Evolutionary conservation across 2,797 vertebrate species (phyloP), one percentile per base, ranked within the genome.

Genomic region (Meriones psammophilus): DNA sequence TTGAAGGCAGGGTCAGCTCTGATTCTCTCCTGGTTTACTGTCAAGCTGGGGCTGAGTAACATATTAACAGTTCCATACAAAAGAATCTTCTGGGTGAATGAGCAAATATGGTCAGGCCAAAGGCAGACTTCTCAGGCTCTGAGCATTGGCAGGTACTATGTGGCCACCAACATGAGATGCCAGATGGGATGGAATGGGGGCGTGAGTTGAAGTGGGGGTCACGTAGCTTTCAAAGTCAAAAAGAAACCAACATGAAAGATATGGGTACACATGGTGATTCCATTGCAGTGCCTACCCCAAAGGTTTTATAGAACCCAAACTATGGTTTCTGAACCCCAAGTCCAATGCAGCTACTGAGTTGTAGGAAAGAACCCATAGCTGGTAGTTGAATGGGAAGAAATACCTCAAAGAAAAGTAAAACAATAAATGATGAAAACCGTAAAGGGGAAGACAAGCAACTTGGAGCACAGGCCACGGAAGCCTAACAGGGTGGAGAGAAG

Each of bases 11-110:
- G 39, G 80, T 68, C 17, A 76, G 22, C 36, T 93, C 71, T 81
- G 83, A 79, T 66, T 96, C 81, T 96, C 90, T 96, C 90, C 74
- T 80, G 74, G 54, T 92, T 96, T 96, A 62, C 26, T 92, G 66
- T 94, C 74, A 89, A 89, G 33, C 39, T 62, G 4, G 8, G 7
- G 46, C 66, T 90, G 46, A 91, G 78, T 95, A 94, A 97, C 88
- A 83, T 76, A 97, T 95, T 96, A 97, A 87, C 79, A 91, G 86
- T 77, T 91, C 74, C 14, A 14, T n/a, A 54, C 91, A 20, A 50
- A 30, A 78, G 26, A 86, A 56, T 87, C 80, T 92, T 90, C 64
- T 95, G 78, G 64, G 81, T 90, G 88, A 97, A 89, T 84, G 92
- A 93, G 54, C 94, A 95, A 90, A 89, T 78, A 80, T 69, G 28